Evolutionary conservation across 1,140 invertebrate genomes (phyloP), one percentile per base, ranked within the genome.

Genomic region (Trichomalopsis sarcophagae): DNA sequence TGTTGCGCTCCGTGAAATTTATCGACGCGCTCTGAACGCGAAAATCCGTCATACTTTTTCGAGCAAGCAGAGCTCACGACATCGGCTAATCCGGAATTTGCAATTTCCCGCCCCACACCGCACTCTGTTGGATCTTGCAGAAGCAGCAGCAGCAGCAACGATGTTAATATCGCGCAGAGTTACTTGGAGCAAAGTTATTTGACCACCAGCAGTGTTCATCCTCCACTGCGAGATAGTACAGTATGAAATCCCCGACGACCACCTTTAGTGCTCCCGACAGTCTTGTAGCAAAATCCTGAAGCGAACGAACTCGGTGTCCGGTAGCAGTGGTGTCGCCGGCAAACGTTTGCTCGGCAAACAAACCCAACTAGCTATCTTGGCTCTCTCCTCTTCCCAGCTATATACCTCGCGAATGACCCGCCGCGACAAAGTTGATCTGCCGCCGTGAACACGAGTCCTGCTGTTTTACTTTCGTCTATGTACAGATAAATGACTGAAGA

Each of bases 331-430:
- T 93, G 92, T 93, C 92, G 92, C 92, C 91, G 91, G 91, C 92
- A 93, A 93, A 93, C 92, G 92, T 93, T 93, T 93, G 90, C 92
- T 91, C 90, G 90, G 90, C 91, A 93, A 93, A 93, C 92, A 93
- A 93, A 92, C 92, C 92, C 90, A 87, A 90, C 90, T 90, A 89
- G 79, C 87, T 84, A 89, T 89, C 90, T 88, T 87, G 84, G 74
- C 87, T 82, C 83, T 69, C 69, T 84, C 33, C 27, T 27, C n/a
- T n/a, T 30, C n/a, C 36, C 9, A 44, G 40, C 40, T 44, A 44
- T 44, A 86, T 85, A 84, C 36, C 74, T 74, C 75, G 84, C 75
- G 55, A 17, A 76, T 44, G 74, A 76, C 27, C 71, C 73, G 44
- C 21, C 40, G 66, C 78, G 66, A 73, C 80, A 68, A 82, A 75